These are phyloP conservation scores for Melanargia galathea DNA, from an alignment of 2,888 invertebrate genomes.

Conservation along the genomic window DNA sequence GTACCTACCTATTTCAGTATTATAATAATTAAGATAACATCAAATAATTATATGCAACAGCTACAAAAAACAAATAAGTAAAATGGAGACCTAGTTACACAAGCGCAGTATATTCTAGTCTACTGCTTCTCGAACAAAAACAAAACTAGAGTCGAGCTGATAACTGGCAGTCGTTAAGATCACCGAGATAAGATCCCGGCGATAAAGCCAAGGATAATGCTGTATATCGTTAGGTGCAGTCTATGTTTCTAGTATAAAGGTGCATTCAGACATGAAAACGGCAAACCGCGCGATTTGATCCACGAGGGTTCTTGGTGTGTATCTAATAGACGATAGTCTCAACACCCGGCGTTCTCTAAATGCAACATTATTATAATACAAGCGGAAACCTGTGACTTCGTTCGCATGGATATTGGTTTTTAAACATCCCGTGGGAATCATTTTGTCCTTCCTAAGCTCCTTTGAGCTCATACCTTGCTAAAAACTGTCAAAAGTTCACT, in stretches of 20 bases:
- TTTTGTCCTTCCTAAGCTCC: no score
- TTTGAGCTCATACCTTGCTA: no score
- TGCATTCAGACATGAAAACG: no score
- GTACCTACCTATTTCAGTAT: background rate
- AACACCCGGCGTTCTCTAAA: no score
- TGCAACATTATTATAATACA: no score
- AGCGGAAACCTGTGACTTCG: no score
- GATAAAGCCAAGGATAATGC: constrained; percentile 33
- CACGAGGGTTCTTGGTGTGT: no score
- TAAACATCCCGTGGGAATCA: no score
- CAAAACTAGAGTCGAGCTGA: constrained; percentile 17
- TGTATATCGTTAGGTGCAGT: constrained; percentile 17
- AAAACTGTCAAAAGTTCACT: no score
- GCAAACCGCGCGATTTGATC: no score
- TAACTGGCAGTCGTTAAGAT: constrained; percentile 32
- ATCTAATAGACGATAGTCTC: no score
- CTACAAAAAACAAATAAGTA: background rate
- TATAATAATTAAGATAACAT: background rate
- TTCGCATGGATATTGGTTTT: no score
- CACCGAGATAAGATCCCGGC: constrained; percentile 27
- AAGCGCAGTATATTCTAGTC: constrained; percentile 4
- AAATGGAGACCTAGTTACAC: background rate
- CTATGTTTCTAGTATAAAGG: background rate
- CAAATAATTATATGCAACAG: background rate
- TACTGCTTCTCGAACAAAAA: constrained; percentile 6